Evolutionary conservation across 30 jellyfish, hydroid and myxozoan genomes (phyloP).

Genomic region (Sanderia malayensis): DNA sequence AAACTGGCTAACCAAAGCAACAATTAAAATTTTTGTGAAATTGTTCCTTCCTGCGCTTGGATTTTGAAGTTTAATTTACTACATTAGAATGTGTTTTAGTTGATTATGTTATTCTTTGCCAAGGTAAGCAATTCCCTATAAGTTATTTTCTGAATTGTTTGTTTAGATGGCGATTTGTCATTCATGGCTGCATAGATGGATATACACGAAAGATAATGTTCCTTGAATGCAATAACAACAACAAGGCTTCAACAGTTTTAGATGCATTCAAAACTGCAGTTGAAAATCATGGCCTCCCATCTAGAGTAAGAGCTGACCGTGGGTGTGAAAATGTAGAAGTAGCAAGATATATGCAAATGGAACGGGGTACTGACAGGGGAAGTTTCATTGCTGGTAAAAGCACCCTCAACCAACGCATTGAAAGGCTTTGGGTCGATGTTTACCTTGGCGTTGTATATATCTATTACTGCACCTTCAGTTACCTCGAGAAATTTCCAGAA

Average conservation of each 20-base stretch:
- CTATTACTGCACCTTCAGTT: too few species aligned
- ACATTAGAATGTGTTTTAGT: too few species aligned
- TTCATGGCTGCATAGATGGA: conserved; percentile 44
- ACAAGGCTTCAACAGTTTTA: conserved; percentile 24
- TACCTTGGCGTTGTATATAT: too few species aligned
- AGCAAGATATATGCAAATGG: conserved; percentile 25
- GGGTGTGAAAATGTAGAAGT: conserved; percentile 49
- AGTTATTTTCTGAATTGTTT: too few species aligned
- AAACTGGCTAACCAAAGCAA: too few species aligned
- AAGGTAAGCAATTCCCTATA: too few species aligned
- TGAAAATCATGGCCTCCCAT: conserved; percentile 43
- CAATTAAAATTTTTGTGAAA: too few species aligned
- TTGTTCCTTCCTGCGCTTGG: too few species aligned
- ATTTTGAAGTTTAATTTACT: too few species aligned
- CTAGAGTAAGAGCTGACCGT: conserved; percentile 32
- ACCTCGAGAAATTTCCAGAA: too few species aligned
- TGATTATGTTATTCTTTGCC: too few species aligned
- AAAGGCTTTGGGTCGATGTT: conserved; percentile 46
- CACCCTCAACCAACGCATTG: conserved; percentile 52
- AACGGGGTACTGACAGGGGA: conserved; percentile 42
- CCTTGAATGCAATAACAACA: conserved; percentile 17
- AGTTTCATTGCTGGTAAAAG: conserved; percentile 56
- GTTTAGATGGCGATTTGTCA: conserved; percentile 31
- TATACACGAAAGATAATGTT: conserved; percentile 38
- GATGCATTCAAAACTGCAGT: conserved; percentile 16